Evolutionary conservation across 2,888 invertebrate genomes (phyloP).

Genomic region (Sphaeridia pumilis): DNA sequence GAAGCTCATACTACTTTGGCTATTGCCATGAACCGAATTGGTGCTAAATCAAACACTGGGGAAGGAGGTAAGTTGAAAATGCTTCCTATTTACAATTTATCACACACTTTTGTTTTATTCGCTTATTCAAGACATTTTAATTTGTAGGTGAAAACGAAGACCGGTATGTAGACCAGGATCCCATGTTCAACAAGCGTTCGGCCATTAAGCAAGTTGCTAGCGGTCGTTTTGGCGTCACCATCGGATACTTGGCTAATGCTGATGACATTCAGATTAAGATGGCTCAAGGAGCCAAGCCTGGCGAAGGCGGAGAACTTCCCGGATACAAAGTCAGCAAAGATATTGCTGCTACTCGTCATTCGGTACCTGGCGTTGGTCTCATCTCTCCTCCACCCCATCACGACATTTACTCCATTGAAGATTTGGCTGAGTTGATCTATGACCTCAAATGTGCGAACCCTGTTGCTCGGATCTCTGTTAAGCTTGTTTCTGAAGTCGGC

Average conservation of each 20-base stretch:
- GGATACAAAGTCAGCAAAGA: conserved; percentile 15
- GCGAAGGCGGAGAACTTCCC: conserved; percentile 25
- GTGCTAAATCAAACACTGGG: conserved; percentile 18
- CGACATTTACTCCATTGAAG: conserved; percentile 96
- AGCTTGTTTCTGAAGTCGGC: conserved; percentile 19
- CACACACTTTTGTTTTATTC: neutral
- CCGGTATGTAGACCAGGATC: neutral
- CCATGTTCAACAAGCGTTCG: neutral
- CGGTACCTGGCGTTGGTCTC: conserved; percentile 20
- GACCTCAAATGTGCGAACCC: conserved; percentile 20
- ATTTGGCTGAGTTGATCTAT: conserved; percentile 21
- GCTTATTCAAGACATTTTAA: neutral
- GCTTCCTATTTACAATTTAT: neutral
- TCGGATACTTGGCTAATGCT: conserved; percentile 18
- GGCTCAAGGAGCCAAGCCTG: conserved; percentile 26
- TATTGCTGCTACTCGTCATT: conserved; percentile 14
- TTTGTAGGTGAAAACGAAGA: conserved; percentile 15
- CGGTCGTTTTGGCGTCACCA: conserved; percentile 26
- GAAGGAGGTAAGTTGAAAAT: conserved; percentile 18
- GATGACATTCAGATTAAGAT: conserved; percentile 23
- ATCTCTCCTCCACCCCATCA: conserved; percentile 28
- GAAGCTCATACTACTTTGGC: conserved; percentile 22
- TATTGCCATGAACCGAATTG: conserved; percentile 22
- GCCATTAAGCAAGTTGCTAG: conserved; percentile 22
- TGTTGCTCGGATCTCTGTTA: conserved; percentile 11